Evolutionary conservation across 2,888 invertebrate species (phyloP), one percentile per base, ranked within the genome.

Genomic region (Pollenia labialis): DNA sequence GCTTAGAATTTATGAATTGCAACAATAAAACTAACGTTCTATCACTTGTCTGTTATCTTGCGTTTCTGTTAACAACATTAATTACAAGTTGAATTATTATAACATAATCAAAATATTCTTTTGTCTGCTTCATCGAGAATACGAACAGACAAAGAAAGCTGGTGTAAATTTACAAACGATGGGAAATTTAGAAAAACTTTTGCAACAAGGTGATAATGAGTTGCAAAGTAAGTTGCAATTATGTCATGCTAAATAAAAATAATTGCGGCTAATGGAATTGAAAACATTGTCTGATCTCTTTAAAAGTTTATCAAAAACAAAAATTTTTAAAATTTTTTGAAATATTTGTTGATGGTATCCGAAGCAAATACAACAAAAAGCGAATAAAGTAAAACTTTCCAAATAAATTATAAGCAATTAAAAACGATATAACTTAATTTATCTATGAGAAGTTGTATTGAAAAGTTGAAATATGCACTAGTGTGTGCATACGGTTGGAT

Each of bases 311-410:
- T 68, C 9, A 10, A 18, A 62, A n/a, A 68, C 54, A 10, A 44
- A 54, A 71, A 32, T 32, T 32, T 64, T 10, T 64, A 46, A 23
- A 44, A 69, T 54, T n/a, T 16, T 4, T 52, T 52, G 3, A 52
- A 48, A 23, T 23, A 14, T 44, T 42, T 18, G 48, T 54, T 52
- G 12, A 62, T 18, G 40, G 32, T 8, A 40, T 11, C 9, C 56
- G 48, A 58, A 60, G 12, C 6, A 42, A 12, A 14, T 14, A 56
- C 14, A 56, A 58, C 14, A 46, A 54, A 54, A 50, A 12, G 40
- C 46, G n/a, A 81, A 72, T 83, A 87, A 81, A 84, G 77, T 81
- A 84, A 84, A 87, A 87, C 87, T 87, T 87, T 87, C 87, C 87
- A 84, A 84, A 77, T 77, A 87, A 87, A 72, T 83, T 80, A 81